Conservation (phyloP, 2,797 vertebrate species). For the Cyprinella venusta region DNA sequence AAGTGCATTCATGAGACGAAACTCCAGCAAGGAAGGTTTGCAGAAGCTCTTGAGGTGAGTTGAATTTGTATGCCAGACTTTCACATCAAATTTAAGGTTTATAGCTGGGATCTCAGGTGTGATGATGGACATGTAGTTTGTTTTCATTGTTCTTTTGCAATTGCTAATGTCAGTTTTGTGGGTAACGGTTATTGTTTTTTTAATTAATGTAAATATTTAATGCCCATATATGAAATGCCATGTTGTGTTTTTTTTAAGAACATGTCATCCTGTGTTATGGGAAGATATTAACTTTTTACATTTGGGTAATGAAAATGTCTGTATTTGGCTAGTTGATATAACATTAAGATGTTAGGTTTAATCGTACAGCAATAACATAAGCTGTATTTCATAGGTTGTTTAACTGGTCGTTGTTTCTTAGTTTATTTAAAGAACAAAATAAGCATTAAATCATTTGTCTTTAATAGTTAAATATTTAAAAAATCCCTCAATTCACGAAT, state of each 20-base stretch:
- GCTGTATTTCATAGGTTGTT: neutral
- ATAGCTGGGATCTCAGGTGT: slow-evolving; percentile 16
- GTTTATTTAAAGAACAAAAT: neutral
- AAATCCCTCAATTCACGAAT: neutral
- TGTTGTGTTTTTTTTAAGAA: neutral
- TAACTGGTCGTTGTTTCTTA: neutral
- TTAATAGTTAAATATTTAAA: neutral
- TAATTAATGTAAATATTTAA: neutral
- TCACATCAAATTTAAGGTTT: slow-evolving; percentile 14
- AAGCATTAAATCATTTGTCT: neutral
- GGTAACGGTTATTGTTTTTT: neutral
- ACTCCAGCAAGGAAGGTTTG: slow-evolving; percentile 85
- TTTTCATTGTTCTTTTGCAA: neutral
- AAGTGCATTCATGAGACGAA: slow-evolving; percentile 81
- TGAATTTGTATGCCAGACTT: slow-evolving; percentile 39
- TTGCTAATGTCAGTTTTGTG: neutral
- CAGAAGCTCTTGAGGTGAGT: slow-evolving; percentile 89
- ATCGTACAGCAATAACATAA: neutral
- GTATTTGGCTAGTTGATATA: neutral
- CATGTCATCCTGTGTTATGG: slow-evolving; percentile 3
- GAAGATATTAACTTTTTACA: neutral
- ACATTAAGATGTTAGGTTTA: neutral
- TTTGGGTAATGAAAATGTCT: neutral
- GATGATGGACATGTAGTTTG: neutral
- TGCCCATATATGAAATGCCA: neutral